These are phyloP conservation scores for Morpho helenor DNA, from an alignment of 2,888 invertebrate genomes.

Conservation along the genomic window DNA sequence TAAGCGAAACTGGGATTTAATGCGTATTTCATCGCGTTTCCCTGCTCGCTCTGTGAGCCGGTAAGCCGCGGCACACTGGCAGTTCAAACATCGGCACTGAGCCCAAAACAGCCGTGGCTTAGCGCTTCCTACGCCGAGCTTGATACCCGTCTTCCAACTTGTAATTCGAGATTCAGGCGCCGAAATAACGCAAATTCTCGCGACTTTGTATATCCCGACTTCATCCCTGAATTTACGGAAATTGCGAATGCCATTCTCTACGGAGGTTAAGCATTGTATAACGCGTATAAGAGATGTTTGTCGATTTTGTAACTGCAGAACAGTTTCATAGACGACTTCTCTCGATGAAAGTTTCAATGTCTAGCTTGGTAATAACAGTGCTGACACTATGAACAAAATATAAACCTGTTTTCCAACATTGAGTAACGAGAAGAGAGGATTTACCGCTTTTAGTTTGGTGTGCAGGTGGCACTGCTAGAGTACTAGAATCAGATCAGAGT, in stretches of 20 bases:
- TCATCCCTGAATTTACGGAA: conserved; percentile 12
- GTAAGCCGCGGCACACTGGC: conserved; percentile 65
- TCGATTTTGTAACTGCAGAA: background rate
- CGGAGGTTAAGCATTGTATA: too few species aligned
- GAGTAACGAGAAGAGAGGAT: too few species aligned
- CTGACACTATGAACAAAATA: too few species aligned
- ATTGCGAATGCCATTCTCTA: conserved; percentile 4
- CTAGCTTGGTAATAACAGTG: too few species aligned
- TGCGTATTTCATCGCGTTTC: conserved; percentile 56
- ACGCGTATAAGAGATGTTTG: too few species aligned
- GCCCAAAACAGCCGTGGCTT: conserved; percentile 65
- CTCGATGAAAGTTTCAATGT: too few species aligned
- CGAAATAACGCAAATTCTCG: conserved; percentile 72
- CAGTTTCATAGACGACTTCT: too few species aligned
- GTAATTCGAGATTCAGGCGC: conserved; percentile 68
- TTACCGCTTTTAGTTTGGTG: too few species aligned
- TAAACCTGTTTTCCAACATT: too few species aligned
- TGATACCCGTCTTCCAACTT: conserved; percentile 68
- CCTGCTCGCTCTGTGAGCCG: conserved; percentile 49
- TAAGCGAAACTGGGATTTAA: conserved; percentile 65
- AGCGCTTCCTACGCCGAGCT: conserved; percentile 64
- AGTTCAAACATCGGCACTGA: conserved; percentile 65
- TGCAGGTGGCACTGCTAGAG: too few species aligned
- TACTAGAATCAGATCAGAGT: too few species aligned
- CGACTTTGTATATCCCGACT: conserved; percentile 29